Base-by-base conservation (phyloP, 2,888 invertebrate species). In the Drosophila robusta region DNA sequence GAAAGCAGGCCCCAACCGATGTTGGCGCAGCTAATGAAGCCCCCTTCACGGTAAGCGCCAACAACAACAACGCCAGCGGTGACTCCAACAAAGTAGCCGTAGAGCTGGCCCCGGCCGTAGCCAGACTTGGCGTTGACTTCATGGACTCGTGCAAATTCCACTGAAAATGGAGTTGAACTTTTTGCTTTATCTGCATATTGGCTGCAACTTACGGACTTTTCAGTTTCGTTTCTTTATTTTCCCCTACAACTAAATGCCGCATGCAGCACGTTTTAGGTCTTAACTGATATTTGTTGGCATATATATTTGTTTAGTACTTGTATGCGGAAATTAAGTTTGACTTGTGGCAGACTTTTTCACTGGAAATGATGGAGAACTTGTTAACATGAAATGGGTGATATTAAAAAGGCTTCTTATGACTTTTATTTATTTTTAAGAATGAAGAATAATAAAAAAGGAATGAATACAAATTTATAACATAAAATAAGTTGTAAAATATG, bases 121-220 rank as follows among this genome's bases (percentile, higher is more conserved):
- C 12, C 16, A 45, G 54, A 44, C 38, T 44, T 41, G 29, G 14
- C 36, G 42, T 47, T 24, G 70, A 44, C 85, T 86, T 81, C 86
- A 89, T 50, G 87, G 82, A 87, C 87, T 76, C 80, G 66, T 85
- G 86, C 67, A 89, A 87, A 85, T 84, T 84, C 79, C 85, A 60
- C 58, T 78, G 87, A 89, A 83, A 82, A 75, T 56, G 55, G 47
- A 83, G 78, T 70, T 71, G 7, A 55, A 78, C 64, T 81, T 69
- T 60, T 54, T 39, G 22, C 58, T 82, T 79, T 85, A 87, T 87
- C 85, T 84, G 83, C 89, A 80, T 55, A 64, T 55, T 26, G 60
- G 24, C 75, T 41, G 78, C 81, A 87, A 87, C 70, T 87, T 86
- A 77, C 60, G 50, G 62, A 68, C 56, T 73, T 66, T 46, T 52